Evolutionary conservation across 2,113 vertebrate genomes (phyloP).

Genomic region (Symphodus melops): DNA sequence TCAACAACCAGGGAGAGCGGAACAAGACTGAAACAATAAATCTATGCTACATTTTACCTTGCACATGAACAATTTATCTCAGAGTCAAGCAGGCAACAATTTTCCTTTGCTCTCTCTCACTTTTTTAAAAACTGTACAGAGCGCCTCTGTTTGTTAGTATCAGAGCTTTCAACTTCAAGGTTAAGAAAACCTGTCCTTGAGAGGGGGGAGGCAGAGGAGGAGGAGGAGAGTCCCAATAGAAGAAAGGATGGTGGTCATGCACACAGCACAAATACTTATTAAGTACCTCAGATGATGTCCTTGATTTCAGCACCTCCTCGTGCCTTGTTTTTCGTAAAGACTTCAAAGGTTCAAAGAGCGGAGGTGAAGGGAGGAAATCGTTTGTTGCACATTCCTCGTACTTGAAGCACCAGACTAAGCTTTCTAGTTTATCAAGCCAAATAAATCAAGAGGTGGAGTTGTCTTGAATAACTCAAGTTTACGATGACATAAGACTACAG

Average conservation of each 20-base stretch:
- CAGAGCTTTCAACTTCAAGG: slow-evolving; percentile 66
- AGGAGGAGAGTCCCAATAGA: slow-evolving; percentile 46
- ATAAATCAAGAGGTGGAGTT: slow-evolving; percentile 25
- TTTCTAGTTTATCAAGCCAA: slow-evolving; percentile 51
- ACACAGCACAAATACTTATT: slow-evolving; percentile 67
- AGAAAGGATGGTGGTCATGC: slow-evolving; percentile 66
- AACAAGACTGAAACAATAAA: slow-evolving; percentile 10
- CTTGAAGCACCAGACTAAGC: slow-evolving; percentile 50
- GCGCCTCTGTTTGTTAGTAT: slow-evolving; percentile 48
- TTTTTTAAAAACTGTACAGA: slow-evolving; percentile 14
- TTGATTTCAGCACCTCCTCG: slow-evolving; percentile 76
- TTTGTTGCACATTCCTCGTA: slow-evolving; percentile 74
- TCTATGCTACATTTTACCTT: slow-evolving; percentile 5
- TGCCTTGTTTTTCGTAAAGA: slow-evolving; percentile 71
- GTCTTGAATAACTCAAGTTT: slow-evolving; percentile 19
- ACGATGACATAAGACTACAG: slow-evolving; percentile 34
- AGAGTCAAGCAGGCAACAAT: slow-evolving; percentile 47
- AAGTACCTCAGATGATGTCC: slow-evolving; percentile 71
- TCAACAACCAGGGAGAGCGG: slow-evolving; percentile 14
- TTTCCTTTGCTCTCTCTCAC: background rate
- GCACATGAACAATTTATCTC: slow-evolving; percentile 24
- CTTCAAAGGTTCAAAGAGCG: slow-evolving; percentile 71
- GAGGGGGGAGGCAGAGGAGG: slow-evolving; percentile 20
- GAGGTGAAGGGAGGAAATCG: slow-evolving; percentile 75
- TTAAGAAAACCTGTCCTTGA: slow-evolving; percentile 75